A percentile compares a stretch with the other conserved stretches of the same genome.
Conservation (phyloP, 2,113 vertebrate species). For the Eolophus roseicapilla region DNA sequence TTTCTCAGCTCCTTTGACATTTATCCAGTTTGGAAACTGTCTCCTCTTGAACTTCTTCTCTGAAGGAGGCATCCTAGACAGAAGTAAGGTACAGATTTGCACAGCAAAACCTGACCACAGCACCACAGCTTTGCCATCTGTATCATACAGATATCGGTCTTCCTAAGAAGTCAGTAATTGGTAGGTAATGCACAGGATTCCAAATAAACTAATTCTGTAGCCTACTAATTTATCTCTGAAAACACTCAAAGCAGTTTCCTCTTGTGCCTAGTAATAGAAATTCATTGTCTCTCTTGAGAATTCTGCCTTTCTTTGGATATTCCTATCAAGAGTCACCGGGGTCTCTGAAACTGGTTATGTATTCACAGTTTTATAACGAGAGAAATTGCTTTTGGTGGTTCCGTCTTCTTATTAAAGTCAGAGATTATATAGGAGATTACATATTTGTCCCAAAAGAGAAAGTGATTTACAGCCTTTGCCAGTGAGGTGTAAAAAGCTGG, state of each 20-base stretch:
- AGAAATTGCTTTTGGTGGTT: neutral
- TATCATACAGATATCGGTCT: neutral
- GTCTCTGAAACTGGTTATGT: neutral
- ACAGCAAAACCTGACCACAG: neutral
- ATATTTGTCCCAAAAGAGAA: neutral
- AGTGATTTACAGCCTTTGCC: neutral
- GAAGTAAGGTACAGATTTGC: neutral
- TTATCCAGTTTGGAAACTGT: neutral
- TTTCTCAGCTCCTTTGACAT: neutral
- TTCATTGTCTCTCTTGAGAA: neutral
- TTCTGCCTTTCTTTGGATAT: neutral
- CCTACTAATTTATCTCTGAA: neutral
- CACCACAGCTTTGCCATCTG: neutral
- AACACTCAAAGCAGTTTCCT: neutral
- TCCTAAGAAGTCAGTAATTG: neutral
- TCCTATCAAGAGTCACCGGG: neutral
- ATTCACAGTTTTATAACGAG: neutral
- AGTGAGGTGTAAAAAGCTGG: neutral
- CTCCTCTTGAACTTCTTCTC: neutral
- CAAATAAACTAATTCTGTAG: neutral
- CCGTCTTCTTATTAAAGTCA: constrained; percentile 20
- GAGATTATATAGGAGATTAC: constrained; percentile 13
- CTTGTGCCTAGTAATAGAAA: neutral
- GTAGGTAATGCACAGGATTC: neutral
- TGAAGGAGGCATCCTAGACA: neutral